Conservation (phyloP, 2,888 invertebrate species). For the Rhaphigaster nebulosa region DNA sequence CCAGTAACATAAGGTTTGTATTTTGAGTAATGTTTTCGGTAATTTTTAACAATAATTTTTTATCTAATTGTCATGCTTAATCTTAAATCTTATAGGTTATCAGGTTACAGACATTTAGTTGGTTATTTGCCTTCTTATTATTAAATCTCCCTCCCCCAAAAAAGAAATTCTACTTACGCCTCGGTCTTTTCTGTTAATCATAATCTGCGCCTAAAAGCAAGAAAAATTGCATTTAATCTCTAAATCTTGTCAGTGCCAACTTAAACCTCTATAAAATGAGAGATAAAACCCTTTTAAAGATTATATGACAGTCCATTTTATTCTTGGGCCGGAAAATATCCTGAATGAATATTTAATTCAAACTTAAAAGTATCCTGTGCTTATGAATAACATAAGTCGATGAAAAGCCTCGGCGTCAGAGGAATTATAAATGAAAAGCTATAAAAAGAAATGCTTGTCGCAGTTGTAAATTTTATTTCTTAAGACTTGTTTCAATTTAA, state of each 20-base stretch:
- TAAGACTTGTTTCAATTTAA: neutral
- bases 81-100: too few relatives aligned
- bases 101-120: too few relatives aligned
- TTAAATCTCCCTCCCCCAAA: too few relatives aligned
- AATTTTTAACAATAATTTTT: too few relatives aligned
- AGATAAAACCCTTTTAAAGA: neutral
- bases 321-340: neutral
- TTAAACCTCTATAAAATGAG: neutral
- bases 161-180: too few relatives aligned
- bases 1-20: too few relatives aligned
- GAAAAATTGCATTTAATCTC: neutral
- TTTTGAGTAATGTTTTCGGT: too few relatives aligned
- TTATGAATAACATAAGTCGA: neutral
- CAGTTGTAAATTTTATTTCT: neutral
- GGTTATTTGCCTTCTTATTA: too few relatives aligned
- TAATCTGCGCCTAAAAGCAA: neutral
- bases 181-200: too few relatives aligned
- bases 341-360: neutral
- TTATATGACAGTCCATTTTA: neutral
- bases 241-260: neutral
- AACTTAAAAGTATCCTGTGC: neutral
- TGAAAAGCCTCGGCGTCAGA: neutral
- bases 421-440: neutral
- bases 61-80: too few relatives aligned
- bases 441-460: neutral